Base-by-base conservation (phyloP, 1,140 invertebrate species). In the Brachionus manjavacas region DNA sequence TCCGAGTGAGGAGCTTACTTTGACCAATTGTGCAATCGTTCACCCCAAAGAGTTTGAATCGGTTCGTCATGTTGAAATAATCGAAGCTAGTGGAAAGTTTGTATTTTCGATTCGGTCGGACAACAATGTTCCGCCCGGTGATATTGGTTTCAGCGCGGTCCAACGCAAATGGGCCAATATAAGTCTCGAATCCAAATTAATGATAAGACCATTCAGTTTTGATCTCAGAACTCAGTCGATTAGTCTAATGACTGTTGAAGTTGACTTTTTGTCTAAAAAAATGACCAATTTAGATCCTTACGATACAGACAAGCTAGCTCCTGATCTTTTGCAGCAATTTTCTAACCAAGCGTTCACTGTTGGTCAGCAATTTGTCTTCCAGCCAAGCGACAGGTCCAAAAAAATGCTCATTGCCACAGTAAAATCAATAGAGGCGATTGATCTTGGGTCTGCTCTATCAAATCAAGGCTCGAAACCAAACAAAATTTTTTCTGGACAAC, bases 281-380 rank as follows among this genome's bases (percentile, higher is more conserved):
- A 94, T 8, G 87, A 92, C 93, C 20, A 93, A 93, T 14, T 90
- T 93, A 87, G 96, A 98, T 85, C 94, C 94, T 0, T 96, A 96
- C 88, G 95, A 99, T 90, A 94, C 95, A 2, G 96, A 99, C 89
- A 92, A 93, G 87, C 98, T 99, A 96, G 95, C 96, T 4, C 92
- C 93, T 84, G 95, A 98, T 88, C 99, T 99, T 89, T 90, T 94
- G 0, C 92, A 94, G 87, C 93, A 95, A 87, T 99, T 98, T 91
- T 92, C 94, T 31, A 93, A 94, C 41, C 94, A 96, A 89, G 93
- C 95, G 6, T 95, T 99, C 87, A 95, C 95, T 25, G 93, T 94
- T 31, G 95, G 94, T 8, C 96, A 99, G 88, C 93, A 94, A 84
- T 72, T 83, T 35, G 60, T 41, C 16, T 83, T 70, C 68, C 81